Base-by-base conservation (phyloP, 2,797 vertebrate genomes). In the Tamandua tetradactyla region DNA sequence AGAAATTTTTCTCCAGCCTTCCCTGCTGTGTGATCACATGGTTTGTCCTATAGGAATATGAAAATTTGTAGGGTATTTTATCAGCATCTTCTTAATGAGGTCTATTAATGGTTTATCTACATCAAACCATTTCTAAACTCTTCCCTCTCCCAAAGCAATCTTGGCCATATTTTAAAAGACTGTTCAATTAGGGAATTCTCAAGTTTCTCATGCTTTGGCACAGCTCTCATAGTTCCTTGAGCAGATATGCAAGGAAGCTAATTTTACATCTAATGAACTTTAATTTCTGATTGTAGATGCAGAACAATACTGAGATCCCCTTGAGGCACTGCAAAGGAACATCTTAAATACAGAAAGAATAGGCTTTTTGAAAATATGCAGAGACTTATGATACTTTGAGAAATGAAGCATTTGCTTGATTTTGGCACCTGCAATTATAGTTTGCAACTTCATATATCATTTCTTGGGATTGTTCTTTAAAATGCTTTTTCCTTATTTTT, bases 191-290 rank as follows among this genome's bases (percentile, higher is more conserved):
- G 32, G 52, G 15, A 91, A 74, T 71, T 32, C 44, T 95, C 61
- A 18, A 32, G 23, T 40, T 17, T 89, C 78, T 79, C 47, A 32
- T 0, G 17, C 30, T 80, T 30, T 79, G 74, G 66, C 57, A 87
- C 3, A n/a, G 17, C 2, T 85, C 23, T 84, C 64, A 47, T 10
- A 30, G 27, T 92, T 87, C 40, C 52, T 93, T 79, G 68, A 82
- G 75, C 5, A 7, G 35, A 40, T 68, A 89, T 83, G 95, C 81
- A 75, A 91, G 84, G 86, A 93, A 85, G 87, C 25, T 40, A 78
- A 91, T 95, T 96, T 95, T 80, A 30, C 30, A 47, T 81, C 25
- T 59, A 78, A 37, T 74, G 37, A 14, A 84, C 76, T 96, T 83
- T 35, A 83, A 92, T 92, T 92, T 95, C 64, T 88, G 62, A 57